These are phyloP conservation scores for Cotesia chilonis DNA, from an alignment of 1,140 invertebrate species.

Conservation along the genomic window DNA sequence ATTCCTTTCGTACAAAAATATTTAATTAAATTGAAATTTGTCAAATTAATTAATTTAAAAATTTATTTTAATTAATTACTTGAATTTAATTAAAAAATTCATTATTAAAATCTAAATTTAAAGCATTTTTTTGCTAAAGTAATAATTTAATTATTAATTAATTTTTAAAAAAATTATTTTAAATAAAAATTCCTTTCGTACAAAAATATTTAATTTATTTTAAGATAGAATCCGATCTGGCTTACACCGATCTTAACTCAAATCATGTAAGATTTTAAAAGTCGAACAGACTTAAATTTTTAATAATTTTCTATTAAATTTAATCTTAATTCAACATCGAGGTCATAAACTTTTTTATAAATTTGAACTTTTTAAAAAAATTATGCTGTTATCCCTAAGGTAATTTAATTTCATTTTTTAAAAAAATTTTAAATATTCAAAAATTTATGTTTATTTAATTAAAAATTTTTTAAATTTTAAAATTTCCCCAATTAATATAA, in stretches of 20 bases:
- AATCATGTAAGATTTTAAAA: constrained; percentile 81
- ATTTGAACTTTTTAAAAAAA: constrained; percentile 72
- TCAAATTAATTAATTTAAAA: too few species aligned
- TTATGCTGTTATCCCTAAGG: constrained; percentile 79
- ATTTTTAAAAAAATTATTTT: constrained; percentile 51
- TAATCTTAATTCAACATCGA: constrained; percentile 83
- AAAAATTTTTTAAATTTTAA: constrained; percentile 63
- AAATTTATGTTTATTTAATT: constrained; percentile 20
- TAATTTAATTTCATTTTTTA: constrained; percentile 67
- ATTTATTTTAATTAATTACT: too few species aligned
- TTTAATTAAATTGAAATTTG: too few species aligned
- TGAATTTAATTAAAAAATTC: too few species aligned
- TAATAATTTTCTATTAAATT: constrained; percentile 70
- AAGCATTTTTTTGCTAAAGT: too few species aligned
- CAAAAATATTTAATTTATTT: constrained; percentile 65
- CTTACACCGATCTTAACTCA: constrained; percentile 78
- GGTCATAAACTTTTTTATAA: constrained; percentile 75
- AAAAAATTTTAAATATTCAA: constrained; percentile 43
- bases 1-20: too few species aligned
- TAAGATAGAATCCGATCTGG: constrained; percentile 80
- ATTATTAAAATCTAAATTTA: too few species aligned
- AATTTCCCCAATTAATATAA: constrained; percentile 65
- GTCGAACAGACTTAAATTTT: constrained; percentile 77
- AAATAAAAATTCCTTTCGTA: constrained; percentile 72
- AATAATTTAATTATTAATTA: too few species aligned